Evolutionary conservation across 1,140 invertebrate genomes (phyloP).

Genomic region (Apis cerana): DNA sequence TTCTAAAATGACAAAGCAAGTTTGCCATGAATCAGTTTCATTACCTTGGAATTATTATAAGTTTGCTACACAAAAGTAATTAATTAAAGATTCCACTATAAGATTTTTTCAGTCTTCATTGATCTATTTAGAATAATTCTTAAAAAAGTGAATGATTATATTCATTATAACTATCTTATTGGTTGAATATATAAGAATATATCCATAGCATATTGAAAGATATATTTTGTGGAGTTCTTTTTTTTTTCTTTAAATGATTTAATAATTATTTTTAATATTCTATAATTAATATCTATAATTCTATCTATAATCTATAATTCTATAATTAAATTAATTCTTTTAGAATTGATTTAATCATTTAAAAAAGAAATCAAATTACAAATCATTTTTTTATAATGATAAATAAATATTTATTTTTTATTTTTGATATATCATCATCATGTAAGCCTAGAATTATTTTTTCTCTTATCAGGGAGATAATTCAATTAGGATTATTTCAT

Average conservation of each 20-base stretch:
- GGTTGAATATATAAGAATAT: no score
- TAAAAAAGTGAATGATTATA: no score
- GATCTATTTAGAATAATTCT: background rate
- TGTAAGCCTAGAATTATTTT: background rate
- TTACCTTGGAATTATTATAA: slow-evolving; percentile 14
- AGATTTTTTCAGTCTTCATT: background rate
- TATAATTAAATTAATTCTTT: background rate
- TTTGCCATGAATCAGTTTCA: slow-evolving; percentile 15
- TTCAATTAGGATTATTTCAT: slow-evolving; percentile 29
- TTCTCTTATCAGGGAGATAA: background rate
- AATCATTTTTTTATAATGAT: background rate
- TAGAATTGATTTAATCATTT: background rate
- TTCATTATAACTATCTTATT: no score
- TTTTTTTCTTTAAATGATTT: no score
- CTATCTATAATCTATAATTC: no score
- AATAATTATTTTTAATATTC: no score
- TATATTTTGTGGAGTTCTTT: no score
- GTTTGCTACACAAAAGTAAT: background rate
- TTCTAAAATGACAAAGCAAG: slow-evolving; percentile 18
- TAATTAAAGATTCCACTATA: background rate
- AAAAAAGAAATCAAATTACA: background rate
- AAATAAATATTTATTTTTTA: background rate
- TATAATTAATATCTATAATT: no score
- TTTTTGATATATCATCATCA: background rate
- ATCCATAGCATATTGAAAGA: no score